Evolutionary conservation across 2,797 vertebrate genomes (phyloP).

Genomic region (Cynodonichthys magdalenae): DNA sequence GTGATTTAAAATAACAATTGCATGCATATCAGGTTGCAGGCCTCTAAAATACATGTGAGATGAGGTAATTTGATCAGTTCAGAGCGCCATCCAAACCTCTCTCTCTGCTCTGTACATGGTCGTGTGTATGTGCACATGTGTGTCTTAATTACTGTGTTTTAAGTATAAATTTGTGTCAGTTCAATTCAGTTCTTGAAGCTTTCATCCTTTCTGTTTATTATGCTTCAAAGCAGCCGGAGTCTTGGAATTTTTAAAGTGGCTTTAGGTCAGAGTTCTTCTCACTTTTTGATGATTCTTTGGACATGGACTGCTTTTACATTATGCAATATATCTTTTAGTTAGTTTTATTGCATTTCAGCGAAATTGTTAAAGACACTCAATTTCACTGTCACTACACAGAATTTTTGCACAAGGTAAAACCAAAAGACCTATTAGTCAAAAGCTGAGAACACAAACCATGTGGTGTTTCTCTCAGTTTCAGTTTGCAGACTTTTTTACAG

Average conservation of each 20-base stretch:
- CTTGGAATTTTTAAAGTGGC: not conserved
- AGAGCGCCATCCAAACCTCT: constrained; percentile 64
- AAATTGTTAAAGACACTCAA: too few relatives aligned
- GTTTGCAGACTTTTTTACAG: too few relatives aligned
- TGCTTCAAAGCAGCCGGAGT: not conserved
- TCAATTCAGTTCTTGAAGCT: not conserved
- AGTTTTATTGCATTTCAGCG: too few relatives aligned
- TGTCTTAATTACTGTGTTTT: constrained; percentile 36
- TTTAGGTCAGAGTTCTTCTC: not conserved
- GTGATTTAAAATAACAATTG: constrained; percentile 86
- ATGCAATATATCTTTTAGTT: not conserved
- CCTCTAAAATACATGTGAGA: constrained; percentile 80
- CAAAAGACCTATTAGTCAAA: not conserved
- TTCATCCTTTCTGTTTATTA: not conserved
- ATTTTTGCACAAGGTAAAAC: not conserved
- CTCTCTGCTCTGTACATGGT: constrained; percentile 44
- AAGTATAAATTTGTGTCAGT: constrained; percentile 10
- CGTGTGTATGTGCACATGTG: constrained; percentile 24
- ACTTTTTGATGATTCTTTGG: not conserved
- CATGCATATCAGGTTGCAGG: constrained; percentile 80
- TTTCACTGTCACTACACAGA: not conserved
- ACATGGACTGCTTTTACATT: not conserved
- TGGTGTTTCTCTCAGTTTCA: too few relatives aligned
- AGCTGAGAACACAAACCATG: too few relatives aligned
- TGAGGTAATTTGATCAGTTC: constrained; percentile 83